Evolutionary conservation across 2,888 invertebrate genomes (phyloP), one percentile per base, ranked within the genome.

Genomic region (Ptychoptera albimana): DNA sequence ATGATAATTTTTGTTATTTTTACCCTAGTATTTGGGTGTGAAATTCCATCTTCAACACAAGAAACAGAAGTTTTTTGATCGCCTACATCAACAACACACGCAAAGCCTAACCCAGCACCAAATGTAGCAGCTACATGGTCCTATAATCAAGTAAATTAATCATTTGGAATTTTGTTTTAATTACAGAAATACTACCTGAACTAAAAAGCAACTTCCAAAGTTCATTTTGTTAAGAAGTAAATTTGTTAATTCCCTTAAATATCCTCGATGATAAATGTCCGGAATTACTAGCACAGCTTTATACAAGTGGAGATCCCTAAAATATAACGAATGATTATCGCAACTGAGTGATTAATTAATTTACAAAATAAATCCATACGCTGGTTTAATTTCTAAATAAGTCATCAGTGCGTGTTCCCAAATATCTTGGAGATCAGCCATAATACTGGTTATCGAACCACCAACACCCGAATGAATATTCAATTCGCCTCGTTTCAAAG

Each of bases 31-130:
- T 82, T 81, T 51, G 83, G 77, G 56, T 89, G 88, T 16, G 93
- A 93, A 48, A 94, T 85, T 1, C 92, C 93, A 69, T 94, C 94
- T 68, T 94, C 94, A 1, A 94, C 91, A 67, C 94, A 96, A 2
- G 91, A 91, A 14, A 96, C 83, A 1, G 92, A 88, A 0, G 89
- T 91, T 68, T 94, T 94, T 60, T 93, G 89, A 59, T 93, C 93
- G 0, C 94, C 94, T 43, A 94, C 81, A 60, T 94, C 93, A 1
- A 96, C 85, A 1, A 94, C 91, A 66, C 94, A 94, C 0, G 92
- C 93, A 56, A 82, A 85, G 40, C 81, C 78, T 12, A 86, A 63
- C 10, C 87, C 87, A 13, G 84, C 80, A 4, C 87, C 87, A 66
- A 86, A 87, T 10, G 85, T 83, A 8, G 86, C 82, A 39, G 85